Evolutionary conservation across 2,797 vertebrate genomes (phyloP).

Genomic region (Pseudochirops cupreus): DNA sequence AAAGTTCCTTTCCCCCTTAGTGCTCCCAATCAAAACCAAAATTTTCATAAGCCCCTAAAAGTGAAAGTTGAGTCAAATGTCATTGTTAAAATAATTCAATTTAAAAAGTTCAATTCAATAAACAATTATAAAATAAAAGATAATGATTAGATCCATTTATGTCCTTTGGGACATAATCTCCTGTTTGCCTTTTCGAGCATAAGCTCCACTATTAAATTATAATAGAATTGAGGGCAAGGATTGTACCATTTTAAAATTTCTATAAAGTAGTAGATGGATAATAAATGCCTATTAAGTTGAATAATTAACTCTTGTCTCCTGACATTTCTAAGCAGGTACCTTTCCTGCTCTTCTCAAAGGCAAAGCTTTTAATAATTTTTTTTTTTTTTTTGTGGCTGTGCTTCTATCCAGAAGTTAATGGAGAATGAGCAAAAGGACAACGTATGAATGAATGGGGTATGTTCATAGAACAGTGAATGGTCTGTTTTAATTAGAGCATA

Average conservation of each 20-base stretch:
- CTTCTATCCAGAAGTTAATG: background rate
- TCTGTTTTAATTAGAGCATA: background rate
- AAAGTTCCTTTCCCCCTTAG: background rate
- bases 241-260: background rate
- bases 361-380: background rate
- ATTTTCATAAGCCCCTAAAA: background rate
- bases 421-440: background rate
- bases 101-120: background rate
- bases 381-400: background rate
- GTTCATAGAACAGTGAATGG: background rate
- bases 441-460: background rate
- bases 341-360: background rate
- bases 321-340: background rate
- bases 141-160: background rate
- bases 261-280: background rate
- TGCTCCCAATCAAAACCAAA: background rate
- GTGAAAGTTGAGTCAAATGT: background rate
- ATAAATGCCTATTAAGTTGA: background rate
- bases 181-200: background rate
- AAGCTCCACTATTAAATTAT: background rate
- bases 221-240: background rate
- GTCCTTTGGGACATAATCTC: background rate
- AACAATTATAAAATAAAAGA: background rate
- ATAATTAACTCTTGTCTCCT: background rate
- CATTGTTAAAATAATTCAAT: background rate